Base-by-base conservation (phyloP, 2,113 vertebrate genomes). In the Anguilla rostrata region DNA sequence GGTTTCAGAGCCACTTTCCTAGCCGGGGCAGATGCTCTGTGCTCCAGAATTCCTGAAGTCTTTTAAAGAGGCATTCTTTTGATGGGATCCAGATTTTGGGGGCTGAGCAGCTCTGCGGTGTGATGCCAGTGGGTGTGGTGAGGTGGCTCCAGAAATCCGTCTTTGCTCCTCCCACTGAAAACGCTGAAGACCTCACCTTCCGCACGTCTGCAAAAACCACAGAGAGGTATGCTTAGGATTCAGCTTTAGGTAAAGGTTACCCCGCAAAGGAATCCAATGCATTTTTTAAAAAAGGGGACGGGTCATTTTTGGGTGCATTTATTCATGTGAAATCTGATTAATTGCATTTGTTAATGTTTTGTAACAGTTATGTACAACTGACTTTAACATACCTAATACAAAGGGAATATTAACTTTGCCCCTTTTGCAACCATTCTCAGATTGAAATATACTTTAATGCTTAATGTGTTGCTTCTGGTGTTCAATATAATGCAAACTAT, bases 21-120 rank as follows among this genome's bases (percentile, higher is more conserved):
- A 29, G 5, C 71, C 9, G n/a, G 9, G n/a, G 71, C n/a, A 34
- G 63, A 71, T 71, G 63, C 22, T n/a, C 22, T n/a, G 56, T 20
- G 12, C 20, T 66, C 60, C 60, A 22, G 20, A 22, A 20, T 22
- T 22, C 60, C 60, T 66, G 60, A 26, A 22, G 18, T 34, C 71
- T n/a, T 34, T 34, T 75, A 75, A 29, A 11, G 71, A 75, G 71
- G 71, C 71, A 11, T 75, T 34, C 71, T 12, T 34, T 12, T 75
- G 71, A 75, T 75, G 71, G 71, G n/a, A 75, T 75, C 71, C 71
- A 75, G 71, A n/a, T 75, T 46, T 75, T 75, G 71, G 71, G 26
- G 9, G 71, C n/a, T 34, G 71, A 75, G 5, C n/a, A 26, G n/a
- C 71, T 7, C 29, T 29, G 29, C 26, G 34, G 2, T 14, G n/a